A percentile compares a stretch with the other conserved stretches of the same genome.
These are phyloP conservation scores for Pristionchus arcanus DNA, from an alignment of 2,888 invertebrate genomes.

Conservation along the genomic window DNA sequence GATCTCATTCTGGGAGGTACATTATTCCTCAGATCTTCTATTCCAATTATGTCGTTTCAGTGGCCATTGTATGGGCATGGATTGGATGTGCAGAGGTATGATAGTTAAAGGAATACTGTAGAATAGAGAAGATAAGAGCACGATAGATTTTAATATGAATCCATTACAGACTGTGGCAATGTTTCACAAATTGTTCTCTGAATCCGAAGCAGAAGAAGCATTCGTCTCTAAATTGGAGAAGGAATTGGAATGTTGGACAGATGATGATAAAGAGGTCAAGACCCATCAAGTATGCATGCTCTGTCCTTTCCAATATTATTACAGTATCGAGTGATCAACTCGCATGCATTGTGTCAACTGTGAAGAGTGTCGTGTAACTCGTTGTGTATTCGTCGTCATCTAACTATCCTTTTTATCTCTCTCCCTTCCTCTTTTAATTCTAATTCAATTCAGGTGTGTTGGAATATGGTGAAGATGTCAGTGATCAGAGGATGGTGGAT, in stretches of 20 bases:
- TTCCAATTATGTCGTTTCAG: neutral
- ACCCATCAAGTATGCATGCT: slow-evolving; percentile 61
- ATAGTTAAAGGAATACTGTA: slow-evolving; percentile 55
- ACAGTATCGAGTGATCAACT: slow-evolving; percentile 37
- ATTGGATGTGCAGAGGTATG: slow-evolving; percentile 62
- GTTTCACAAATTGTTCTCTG: slow-evolving; percentile 69
- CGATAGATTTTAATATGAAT: neutral
- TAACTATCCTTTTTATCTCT: neutral
- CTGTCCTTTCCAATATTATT: slow-evolving; percentile 47
- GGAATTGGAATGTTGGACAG: slow-evolving; percentile 60
- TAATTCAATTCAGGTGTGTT: slow-evolving; percentile 61
- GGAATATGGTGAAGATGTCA: slow-evolving; percentile 61
- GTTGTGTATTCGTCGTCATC: slow-evolving; percentile 32
- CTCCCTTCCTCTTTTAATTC: neutral
- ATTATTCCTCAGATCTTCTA: too few relatives aligned
- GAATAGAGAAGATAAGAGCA: slow-evolving; percentile 30
- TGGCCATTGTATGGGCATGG: slow-evolving; percentile 64
- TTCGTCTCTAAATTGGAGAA: slow-evolving; percentile 64
- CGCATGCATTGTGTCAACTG: slow-evolving; percentile 25
- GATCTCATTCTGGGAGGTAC: slow-evolving; percentile 57
- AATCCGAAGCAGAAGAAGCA: slow-evolving; percentile 67
- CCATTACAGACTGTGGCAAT: slow-evolving; percentile 59
- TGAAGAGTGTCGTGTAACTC: slow-evolving; percentile 22
- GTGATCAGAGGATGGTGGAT: slow-evolving; percentile 65
- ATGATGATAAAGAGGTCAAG: slow-evolving; percentile 66